Percentiles rank a stretch among this genome's conserved stretches.
These are phyloP conservation scores for Clarias magur DNA, from an alignment of 2,113 vertebrate genomes.

Conservation along the genomic window DNA sequence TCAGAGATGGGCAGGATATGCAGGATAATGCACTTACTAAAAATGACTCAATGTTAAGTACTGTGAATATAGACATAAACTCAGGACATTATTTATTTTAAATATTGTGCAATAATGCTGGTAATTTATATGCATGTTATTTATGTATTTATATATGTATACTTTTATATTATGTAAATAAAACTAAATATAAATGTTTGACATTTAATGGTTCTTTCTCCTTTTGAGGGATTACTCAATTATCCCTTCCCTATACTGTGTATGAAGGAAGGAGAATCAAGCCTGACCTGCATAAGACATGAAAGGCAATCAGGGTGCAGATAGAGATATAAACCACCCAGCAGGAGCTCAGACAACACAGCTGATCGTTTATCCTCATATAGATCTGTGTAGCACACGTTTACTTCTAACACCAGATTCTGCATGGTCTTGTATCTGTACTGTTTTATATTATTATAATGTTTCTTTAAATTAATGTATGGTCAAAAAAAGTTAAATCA, in stretches of 20 bases:
- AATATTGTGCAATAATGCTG: background rate
- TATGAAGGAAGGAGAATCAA: background rate
- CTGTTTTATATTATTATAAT: background rate
- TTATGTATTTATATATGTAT: constrained; percentile 4
- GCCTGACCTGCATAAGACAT: constrained; percentile 27
- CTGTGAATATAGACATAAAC: background rate
- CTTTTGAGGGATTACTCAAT: background rate
- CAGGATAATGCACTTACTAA: background rate
- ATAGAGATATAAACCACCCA: constrained; percentile 11
- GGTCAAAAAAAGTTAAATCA: background rate
- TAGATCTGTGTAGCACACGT: background rate
- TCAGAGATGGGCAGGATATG: background rate
- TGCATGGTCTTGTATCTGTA: background rate
- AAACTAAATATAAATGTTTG: background rate
- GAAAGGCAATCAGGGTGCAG: constrained; percentile 19
- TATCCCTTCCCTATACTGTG: background rate
- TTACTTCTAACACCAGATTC: background rate
- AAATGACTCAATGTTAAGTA: too few species aligned
- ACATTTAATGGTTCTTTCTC: background rate
- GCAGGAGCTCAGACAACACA: background rate
- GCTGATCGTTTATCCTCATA: constrained; percentile 10
- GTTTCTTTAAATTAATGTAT: background rate
- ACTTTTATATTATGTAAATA: background rate
- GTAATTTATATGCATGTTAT: background rate
- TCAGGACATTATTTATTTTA: constrained; percentile 6